Percentiles rank a stretch among this genome's conserved stretches.
phyloP scores from a whole-genome alignment of 2,113 vertebrate genomes.

The Oryzias melastigma region DNA sequence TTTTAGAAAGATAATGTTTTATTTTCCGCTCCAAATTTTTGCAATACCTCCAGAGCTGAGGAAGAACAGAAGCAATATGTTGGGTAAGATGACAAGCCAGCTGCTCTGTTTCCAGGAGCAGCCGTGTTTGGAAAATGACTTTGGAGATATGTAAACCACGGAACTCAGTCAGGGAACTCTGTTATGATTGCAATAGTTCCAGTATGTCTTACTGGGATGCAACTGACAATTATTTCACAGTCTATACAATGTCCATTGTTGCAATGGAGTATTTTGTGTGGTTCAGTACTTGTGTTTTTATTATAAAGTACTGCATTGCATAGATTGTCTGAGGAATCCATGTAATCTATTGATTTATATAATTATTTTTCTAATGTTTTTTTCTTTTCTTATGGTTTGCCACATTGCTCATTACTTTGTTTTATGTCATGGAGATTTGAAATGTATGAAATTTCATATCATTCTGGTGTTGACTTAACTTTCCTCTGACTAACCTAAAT shows the following conservation, averaged over 20 bases:
- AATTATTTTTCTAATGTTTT: neutral
- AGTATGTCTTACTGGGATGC: neutral
- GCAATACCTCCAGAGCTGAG: neutral
- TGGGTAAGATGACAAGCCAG: neutral
- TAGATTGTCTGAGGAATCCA: neutral
- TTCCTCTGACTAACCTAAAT: neutral
- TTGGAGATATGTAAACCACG: constrained; percentile 22
- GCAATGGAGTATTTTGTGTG: neutral
- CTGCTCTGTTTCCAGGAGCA: neutral
- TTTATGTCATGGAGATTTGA: no score
- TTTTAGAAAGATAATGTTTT: no score
- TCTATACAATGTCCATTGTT: neutral
- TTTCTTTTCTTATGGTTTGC: neutral
- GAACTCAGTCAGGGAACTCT: neutral
- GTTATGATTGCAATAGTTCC: neutral
- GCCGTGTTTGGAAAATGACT: neutral
- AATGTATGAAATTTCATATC: neutral
- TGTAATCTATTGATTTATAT: neutral
- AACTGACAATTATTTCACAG: neutral
- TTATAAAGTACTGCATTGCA: neutral
- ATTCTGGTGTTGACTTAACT: neutral
- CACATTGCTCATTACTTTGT: no score
- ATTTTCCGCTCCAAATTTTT: no score
- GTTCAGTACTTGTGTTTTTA: neutral
- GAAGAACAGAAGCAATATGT: neutral